Evolutionary conservation across 2,113 vertebrate species (phyloP).

Genomic region (Anoplopoma fimbria): DNA sequence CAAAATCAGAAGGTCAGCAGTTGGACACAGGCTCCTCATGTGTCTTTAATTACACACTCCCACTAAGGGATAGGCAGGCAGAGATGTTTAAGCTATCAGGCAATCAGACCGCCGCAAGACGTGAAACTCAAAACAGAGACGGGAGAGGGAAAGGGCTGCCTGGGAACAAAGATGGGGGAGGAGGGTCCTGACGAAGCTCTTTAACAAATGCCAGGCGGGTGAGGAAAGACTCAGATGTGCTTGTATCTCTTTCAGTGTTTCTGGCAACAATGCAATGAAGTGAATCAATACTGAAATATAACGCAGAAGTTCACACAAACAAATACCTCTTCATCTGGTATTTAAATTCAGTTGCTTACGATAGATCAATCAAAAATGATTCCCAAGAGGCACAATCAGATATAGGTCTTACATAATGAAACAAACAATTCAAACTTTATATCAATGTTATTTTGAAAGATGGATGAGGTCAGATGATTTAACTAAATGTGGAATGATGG

Average conservation of each 20-base stretch:
- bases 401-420: constrained; percentile 39
- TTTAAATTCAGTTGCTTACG: constrained; percentile 54
- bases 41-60: constrained; percentile 85
- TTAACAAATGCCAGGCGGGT: constrained; percentile 73
- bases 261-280: constrained; percentile 46
- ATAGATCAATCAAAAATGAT: constrained; percentile 59
- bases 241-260: constrained; percentile 66
- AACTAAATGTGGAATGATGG: constrained; percentile 18
- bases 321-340: constrained; percentile 57
- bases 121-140: constrained; percentile 84
- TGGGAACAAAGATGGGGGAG: constrained; percentile 68
- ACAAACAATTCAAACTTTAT: constrained; percentile 49
- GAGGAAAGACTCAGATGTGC: constrained; percentile 60
- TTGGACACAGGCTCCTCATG: constrained; percentile 79
- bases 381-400: constrained; percentile 51
- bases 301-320: constrained; percentile 58
- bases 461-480: constrained; percentile 45
- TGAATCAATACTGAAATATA: constrained; percentile 66
- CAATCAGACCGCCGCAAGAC: constrained; percentile 82
- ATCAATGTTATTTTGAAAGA: constrained; percentile 27
- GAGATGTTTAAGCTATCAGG: constrained; percentile 83
- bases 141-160: constrained; percentile 59
- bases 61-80: constrained; percentile 72
- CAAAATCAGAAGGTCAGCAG: constrained; percentile 82
- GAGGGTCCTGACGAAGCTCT: constrained; percentile 65